These are phyloP conservation scores for Sphenodon punctatus DNA, from an alignment of 2,797 vertebrate genomes.

Conservation along the genomic window DNA sequence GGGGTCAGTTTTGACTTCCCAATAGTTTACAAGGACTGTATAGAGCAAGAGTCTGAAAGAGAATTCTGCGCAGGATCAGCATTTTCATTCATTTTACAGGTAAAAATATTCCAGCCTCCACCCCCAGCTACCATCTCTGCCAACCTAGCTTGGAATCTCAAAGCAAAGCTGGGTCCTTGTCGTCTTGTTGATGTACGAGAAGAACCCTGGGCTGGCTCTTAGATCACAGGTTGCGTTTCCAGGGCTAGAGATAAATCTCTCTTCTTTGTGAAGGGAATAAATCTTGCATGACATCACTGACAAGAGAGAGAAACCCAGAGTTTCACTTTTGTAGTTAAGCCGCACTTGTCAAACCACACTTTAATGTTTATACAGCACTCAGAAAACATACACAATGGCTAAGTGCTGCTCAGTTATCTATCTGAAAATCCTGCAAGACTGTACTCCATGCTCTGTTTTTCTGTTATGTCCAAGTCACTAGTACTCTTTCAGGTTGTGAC, in stretches of 20 bases:
- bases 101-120: background rate
- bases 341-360: background rate
- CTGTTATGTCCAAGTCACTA: background rate
- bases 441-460: background rate
- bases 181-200: background rate
- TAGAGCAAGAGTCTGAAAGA: no score
- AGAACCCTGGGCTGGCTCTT: background rate
- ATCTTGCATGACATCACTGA: background rate
- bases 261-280: background rate
- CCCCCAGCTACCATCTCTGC: background rate
- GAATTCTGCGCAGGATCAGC: no score
- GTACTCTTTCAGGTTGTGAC: background rate
- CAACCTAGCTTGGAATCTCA: background rate
- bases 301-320: no score
- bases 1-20: no score
- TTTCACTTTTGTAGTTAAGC: background rate
- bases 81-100: background rate
- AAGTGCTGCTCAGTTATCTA: background rate
- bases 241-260: background rate
- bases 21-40: no score
- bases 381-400: background rate
- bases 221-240: background rate
- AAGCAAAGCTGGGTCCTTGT: background rate
- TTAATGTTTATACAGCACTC: background rate
- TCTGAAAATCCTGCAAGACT: background rate